Conservation (phyloP, 2,797 vertebrate genomes). For the Artibeus lituratus region DNA sequence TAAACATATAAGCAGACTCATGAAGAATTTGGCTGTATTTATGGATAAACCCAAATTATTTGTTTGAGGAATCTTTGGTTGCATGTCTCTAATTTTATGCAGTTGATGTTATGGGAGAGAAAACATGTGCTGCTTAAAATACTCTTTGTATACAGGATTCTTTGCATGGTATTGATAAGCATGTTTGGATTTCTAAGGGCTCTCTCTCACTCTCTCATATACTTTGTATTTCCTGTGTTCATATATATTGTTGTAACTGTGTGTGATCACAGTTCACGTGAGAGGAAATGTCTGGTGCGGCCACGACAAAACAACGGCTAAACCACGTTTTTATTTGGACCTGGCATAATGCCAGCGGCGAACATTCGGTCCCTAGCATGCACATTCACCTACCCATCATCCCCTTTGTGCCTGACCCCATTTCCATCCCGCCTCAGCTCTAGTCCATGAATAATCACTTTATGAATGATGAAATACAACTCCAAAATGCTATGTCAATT, state of each 20-base stretch:
- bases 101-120: background rate
- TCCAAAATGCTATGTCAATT: constrained; percentile 59
- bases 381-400: background rate
- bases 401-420: background rate
- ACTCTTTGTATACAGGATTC: background rate
- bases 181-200: background rate
- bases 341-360: background rate
- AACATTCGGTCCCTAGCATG: fast-evolving
- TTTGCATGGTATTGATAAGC: background rate
- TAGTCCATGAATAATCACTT: constrained; percentile 53
- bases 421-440: background rate
- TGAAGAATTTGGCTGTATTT: background rate
- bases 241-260: background rate
- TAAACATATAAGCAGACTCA: background rate
- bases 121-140: background rate
- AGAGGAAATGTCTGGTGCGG: background rate
- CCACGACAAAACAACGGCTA: background rate
- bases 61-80: background rate
- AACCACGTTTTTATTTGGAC: background rate
- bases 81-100: background rate
- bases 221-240: background rate
- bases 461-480: constrained; percentile 57
- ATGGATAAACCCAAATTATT: background rate
- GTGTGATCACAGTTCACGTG: background rate
- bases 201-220: background rate